These are phyloP conservation scores for Corapipo altera DNA, from an alignment of 2,113 vertebrate genomes.

Conservation along the genomic window DNA sequence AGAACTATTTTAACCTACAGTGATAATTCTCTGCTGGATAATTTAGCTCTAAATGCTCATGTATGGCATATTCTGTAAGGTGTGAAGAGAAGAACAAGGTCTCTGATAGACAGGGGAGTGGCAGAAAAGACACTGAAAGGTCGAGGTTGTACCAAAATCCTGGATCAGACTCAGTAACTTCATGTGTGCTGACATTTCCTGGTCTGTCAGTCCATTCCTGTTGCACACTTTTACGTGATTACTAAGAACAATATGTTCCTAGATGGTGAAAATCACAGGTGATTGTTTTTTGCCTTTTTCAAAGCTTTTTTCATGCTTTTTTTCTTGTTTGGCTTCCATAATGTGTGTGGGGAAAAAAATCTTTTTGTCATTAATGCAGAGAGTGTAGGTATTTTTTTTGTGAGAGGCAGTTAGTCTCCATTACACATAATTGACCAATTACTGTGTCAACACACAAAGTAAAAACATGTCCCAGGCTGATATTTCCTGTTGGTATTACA, in stretches of 20 bases:
- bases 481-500: not conserved
- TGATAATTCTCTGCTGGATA: not conserved
- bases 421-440: constrained; percentile 51
- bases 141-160: rapidly evolving
- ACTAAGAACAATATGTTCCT: not conserved
- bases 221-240: not conserved
- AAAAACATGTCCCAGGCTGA: not conserved
- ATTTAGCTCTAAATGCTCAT: not conserved
- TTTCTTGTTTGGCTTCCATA: not conserved
- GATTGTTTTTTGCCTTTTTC: not conserved
- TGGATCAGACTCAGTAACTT: not conserved
- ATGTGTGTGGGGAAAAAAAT: not conserved
- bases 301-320: not conserved
- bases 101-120: rapidly evolving
- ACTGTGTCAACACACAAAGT: not conserved
- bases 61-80: not conserved
- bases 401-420: not conserved
- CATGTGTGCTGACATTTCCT: not conserved
- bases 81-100: not conserved
- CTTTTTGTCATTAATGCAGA: not conserved
- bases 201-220: not conserved
- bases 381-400: not conserved
- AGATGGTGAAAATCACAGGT: not conserved
- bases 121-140: not conserved
- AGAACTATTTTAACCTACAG: not conserved